phyloP scores from a whole-genome alignment of 2,113 vertebrate genomes.

The Aix galericulata region DNA sequence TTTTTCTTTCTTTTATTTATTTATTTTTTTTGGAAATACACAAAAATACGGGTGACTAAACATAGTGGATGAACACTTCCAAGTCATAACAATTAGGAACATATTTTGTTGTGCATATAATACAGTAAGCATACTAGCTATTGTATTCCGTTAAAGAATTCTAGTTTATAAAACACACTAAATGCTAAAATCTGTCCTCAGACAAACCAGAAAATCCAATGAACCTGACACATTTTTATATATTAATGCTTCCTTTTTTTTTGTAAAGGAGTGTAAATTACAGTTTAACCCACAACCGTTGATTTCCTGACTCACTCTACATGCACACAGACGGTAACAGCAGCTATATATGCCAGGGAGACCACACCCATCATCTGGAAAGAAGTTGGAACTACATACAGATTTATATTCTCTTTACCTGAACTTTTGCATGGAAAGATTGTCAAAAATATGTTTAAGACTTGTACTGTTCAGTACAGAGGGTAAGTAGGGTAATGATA shows the following conservation, averaged over 20 bases:
- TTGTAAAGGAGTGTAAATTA: neutral
- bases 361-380: neutral
- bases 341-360: neutral
- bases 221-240: neutral
- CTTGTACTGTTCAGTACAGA: neutral
- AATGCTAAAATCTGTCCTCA: neutral
- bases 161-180: neutral
- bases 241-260: neutral
- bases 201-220: neutral
- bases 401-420: neutral
- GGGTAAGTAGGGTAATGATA: rapidly evolving
- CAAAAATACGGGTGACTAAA: neutral
- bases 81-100: neutral
- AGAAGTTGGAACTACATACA: neutral
- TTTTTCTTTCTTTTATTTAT: neutral
- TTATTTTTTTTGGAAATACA: neutral
- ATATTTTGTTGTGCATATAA: neutral
- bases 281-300: neutral
- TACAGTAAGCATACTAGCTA: neutral
- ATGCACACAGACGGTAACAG: neutral
- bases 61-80: neutral
- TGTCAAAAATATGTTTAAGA: neutral
- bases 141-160: neutral
- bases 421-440: neutral
- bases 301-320: neutral